These are phyloP conservation scores for Bellardia pandia DNA, from an alignment of 2,888 invertebrate species.

Conservation along the genomic window DNA sequence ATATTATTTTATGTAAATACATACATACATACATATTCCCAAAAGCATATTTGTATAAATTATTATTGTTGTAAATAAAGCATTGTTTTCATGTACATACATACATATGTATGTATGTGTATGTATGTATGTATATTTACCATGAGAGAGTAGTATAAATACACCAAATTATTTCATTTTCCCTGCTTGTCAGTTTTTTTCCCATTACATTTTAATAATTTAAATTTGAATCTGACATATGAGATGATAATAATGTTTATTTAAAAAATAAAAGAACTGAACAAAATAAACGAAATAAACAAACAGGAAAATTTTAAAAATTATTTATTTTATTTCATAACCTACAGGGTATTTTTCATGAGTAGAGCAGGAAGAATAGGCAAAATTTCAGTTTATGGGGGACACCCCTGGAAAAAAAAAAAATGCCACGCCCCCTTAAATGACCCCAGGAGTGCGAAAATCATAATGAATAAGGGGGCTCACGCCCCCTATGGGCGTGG, in stretches of 20 bases:
- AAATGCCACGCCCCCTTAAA: too few species aligned
- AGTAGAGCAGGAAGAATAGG: too few species aligned
- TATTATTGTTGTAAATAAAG: not conserved
- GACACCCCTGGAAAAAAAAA: too few species aligned
- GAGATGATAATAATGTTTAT: constrained; percentile 44
- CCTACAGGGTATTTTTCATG: constrained; percentile 9
- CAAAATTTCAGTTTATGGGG: too few species aligned
- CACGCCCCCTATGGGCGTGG: too few species aligned
- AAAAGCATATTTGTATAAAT: constrained; percentile 21
- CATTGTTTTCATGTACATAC: not conserved
- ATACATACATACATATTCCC: constrained; percentile 10
- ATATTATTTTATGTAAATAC: constrained; percentile 32
- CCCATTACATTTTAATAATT: constrained; percentile 31
- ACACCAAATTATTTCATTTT: not conserved
- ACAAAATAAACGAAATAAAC: not conserved
- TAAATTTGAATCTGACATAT: constrained; percentile 51
- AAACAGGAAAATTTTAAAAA: not conserved
- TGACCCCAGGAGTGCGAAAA: too few species aligned
- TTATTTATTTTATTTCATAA: constrained; percentile 15
- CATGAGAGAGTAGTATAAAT: not conserved
- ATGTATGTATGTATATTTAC: too few species aligned
- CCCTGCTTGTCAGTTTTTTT: constrained; percentile 17
- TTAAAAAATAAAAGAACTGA: not conserved
- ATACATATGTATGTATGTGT: too few species aligned
- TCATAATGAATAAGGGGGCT: too few species aligned